Base-by-base conservation (phyloP, 2,888 invertebrate species). In the Euplexia lucipara region DNA sequence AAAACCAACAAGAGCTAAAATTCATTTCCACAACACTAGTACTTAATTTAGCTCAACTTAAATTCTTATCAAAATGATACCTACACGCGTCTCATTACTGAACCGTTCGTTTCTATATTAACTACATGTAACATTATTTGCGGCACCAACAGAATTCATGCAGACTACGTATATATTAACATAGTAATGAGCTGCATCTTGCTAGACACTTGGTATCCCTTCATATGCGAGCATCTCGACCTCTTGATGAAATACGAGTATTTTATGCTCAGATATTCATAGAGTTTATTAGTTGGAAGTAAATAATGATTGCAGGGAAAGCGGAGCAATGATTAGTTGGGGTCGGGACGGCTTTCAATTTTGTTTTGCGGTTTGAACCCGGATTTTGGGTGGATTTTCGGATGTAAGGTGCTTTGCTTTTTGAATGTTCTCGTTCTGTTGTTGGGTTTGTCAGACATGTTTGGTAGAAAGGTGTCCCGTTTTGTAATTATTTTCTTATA, bases 131-230 rank as follows among this genome's bases (percentile, higher is more conserved):
- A 77, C 71, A 79, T 76, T 83, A 83, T 84, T 84, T 81, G 81
- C 75, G 78, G 69, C 54, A 78, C 82, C 81, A 58, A 74, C 73
- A 82, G 84, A 83, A 86, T 88, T 84, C 79, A 79, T 79, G 81
- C 73, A 78, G 81, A 72, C 61, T 80, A 49, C 45, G 70, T 83
- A 86, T 88, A 86, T 82, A 88, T 90, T 90, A 83, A 74, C 86
- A 88, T 89, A 66, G 70, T 85, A 86, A 88, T 82, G 77, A 83
- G 79, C 35, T 78, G 76, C 79, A 79, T 72, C 75, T 70, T 22
- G 26, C n/a, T 35, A 66, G 71, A 78, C 80, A 78, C 84, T 79
- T 63, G 61, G 60, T 62, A 70, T 70, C 68, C 73, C 69, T 65
- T 65, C 68, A 70, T 77, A 73, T 59, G 73, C 63, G 64, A 54